Percentiles rank a stretch among this genome's conserved stretches.
Evolutionary conservation across 1,140 invertebrate genomes (phyloP).

Genomic region (Drosophila miranda): DNA sequence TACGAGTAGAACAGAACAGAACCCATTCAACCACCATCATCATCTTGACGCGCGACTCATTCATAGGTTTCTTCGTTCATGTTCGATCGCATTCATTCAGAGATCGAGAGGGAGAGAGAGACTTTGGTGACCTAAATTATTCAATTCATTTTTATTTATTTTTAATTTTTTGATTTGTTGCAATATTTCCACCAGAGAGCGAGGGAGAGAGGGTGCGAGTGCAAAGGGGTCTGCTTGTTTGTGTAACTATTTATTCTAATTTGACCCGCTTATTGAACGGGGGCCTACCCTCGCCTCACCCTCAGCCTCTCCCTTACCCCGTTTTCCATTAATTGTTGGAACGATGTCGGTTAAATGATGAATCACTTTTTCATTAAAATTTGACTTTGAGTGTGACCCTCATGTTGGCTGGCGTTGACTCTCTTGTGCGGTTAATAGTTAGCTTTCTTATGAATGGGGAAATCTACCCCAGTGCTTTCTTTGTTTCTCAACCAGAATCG

Average conservation of each 20-base stretch:
- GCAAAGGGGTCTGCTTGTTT: conserved; percentile 76
- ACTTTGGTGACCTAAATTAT: conserved; percentile 78
- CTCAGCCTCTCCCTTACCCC: conserved; percentile 34
- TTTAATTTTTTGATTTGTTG: conserved; percentile 82
- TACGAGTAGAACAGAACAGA: conserved; percentile 23
- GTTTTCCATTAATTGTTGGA: conserved; percentile 65
- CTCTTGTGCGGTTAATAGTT: conserved; percentile 57
- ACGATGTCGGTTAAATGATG: conserved; percentile 76
- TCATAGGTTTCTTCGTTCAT: conserved; percentile 33
- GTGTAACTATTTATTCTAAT: conserved; percentile 82
- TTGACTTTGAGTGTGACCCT: conserved; percentile 77
- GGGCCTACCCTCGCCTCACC: conserved; percentile 22
- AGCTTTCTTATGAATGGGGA: conserved; percentile 24
- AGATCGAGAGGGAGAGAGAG: conserved; percentile 7
- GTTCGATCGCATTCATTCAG: conserved; percentile 9
- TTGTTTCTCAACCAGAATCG: conserved; percentile 29
- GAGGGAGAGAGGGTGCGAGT: conserved; percentile 13
- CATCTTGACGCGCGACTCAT: conserved; percentile 31
- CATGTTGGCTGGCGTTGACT: conserved; percentile 61
- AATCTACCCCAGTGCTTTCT: conserved; percentile 17
- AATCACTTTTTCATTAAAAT: conserved; percentile 81
- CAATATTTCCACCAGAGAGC: conserved; percentile 46
- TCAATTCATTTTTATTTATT: conserved; percentile 82
- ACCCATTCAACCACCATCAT: conserved; percentile 26
- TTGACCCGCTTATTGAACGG: conserved; percentile 76